Evolutionary conservation across 2,113 vertebrate genomes (phyloP), one percentile per base, ranked within the genome.

Genomic region (Fulica atra): DNA sequence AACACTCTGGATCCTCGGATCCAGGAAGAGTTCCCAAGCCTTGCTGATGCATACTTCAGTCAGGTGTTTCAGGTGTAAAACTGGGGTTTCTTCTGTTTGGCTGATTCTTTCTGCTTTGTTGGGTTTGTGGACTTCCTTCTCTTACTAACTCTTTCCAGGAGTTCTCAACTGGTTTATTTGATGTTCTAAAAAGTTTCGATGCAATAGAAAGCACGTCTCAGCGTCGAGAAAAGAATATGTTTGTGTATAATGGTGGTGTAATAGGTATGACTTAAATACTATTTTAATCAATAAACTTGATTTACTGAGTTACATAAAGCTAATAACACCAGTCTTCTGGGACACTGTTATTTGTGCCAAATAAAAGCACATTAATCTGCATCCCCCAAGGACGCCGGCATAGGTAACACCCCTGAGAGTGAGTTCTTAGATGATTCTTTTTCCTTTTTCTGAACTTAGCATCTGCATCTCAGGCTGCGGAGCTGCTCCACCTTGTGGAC

Each of bases 401-500:
- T 7, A 44, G 42, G 33, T 40, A 24, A 25, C 28, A 36, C 11
- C 51, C 26, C 51, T 53, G 26, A 53, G 26, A 26, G 28, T 40
- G 20, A 4, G 0, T 61, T 92, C 25, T n/a, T 78, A 60, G 48
- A 42, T 0, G 3, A 26, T 65, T 74, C 35, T 56, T 69, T 36
- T 9, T 79, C 25, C 29, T 29, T 68, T 83, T 83, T 51, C 54
- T 48, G 44, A 25, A 6, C 3, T 87, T 33, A 40, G n/a, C 17
- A 35, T 54, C 56, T 28, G 16, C 18, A 5, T 64, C 38, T 93
- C 68, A 25, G 38, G 68, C 88, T 95, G 21, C 73, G 83, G 57
- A 72, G 81, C 85, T 95, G 87, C 96, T 93, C 97, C 97, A 96
- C 89, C 97, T 85, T 63, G 96, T 97, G 97, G 97, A 40, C 88